Evolutionary conservation across 2,888 invertebrate species (phyloP).

Genomic region (Lasioglossum leucozonium): DNA sequence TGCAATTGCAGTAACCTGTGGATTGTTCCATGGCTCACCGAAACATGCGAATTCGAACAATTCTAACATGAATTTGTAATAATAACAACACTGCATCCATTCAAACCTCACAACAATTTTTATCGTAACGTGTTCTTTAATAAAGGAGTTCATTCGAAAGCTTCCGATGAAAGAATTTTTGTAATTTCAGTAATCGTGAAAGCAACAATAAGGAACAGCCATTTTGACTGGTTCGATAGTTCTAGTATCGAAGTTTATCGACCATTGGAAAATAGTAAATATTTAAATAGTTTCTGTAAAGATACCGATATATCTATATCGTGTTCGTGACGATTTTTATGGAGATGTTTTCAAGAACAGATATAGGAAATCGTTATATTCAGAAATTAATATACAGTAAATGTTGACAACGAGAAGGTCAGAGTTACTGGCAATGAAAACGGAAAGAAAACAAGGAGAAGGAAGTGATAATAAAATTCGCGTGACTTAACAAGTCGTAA

Average conservation of each 20-base stretch:
- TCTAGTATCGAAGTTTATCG: background rate
- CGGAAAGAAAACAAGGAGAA: background rate
- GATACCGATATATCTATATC: background rate
- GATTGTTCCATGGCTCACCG: too few relatives aligned
- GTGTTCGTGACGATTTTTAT: background rate
- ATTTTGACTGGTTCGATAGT: background rate
- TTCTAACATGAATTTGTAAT: background rate
- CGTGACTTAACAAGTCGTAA: conserved; percentile 1
- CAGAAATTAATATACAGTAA: background rate
- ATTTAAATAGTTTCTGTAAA: background rate
- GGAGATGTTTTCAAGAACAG: background rate
- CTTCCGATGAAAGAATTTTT: background rate
- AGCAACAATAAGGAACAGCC: background rate
- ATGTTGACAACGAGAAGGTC: background rate
- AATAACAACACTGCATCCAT: background rate
- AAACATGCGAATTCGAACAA: too few relatives aligned
- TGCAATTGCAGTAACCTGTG: background rate
- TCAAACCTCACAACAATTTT: background rate
- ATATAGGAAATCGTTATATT: background rate
- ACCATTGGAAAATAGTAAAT: background rate
- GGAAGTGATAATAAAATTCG: conserved; percentile 8
- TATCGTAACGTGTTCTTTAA: too few relatives aligned
- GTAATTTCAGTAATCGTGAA: background rate
- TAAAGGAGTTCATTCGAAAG: background rate
- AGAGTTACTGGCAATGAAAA: background rate